Conservation (phyloP, 2,113 vertebrate species). For the Prunella himalayana region DNA sequence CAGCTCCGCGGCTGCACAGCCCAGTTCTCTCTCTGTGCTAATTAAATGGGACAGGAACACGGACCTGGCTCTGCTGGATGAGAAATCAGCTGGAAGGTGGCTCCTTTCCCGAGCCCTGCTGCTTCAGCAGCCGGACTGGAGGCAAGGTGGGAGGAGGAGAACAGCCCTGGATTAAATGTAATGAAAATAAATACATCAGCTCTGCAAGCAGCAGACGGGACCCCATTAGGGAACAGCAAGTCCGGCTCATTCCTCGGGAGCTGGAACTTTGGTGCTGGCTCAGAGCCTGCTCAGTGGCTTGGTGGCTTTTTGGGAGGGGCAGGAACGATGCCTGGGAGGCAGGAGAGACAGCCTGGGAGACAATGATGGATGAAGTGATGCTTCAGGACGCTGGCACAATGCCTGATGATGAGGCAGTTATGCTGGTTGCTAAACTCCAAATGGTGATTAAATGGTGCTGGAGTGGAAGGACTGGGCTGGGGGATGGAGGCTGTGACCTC, state of each 20-base stretch:
- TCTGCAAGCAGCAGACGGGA: neutral
- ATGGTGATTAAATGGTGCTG: neutral
- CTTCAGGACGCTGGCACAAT: neutral
- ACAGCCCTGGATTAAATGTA: neutral
- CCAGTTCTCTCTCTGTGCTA: neutral
- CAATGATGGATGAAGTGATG: conserved; percentile 43
- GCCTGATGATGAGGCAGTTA: neutral
- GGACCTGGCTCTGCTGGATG: neutral
- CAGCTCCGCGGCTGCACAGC: neutral
- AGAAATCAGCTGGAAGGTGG: conserved; percentile 51
- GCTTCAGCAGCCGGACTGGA: neutral
- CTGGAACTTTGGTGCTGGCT: neutral
- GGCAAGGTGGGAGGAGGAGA: neutral
- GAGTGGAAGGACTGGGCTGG: neutral
- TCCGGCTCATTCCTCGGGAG: neutral
- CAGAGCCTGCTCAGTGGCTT: neutral
- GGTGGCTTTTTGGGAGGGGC: neutral
- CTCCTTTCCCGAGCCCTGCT: neutral
- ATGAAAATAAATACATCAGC: conserved; percentile 53
- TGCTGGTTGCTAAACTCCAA: neutral
- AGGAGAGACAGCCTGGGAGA: conserved; percentile 18
- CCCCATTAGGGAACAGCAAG: neutral
- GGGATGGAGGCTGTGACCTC: neutral
- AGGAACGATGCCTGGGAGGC: neutral
- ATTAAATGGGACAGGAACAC: conserved; percentile 55